Evolutionary conservation across 2,888 invertebrate genomes (phyloP), one percentile per base, ranked within the genome.

Genomic region (Cephus pulcher): DNA sequence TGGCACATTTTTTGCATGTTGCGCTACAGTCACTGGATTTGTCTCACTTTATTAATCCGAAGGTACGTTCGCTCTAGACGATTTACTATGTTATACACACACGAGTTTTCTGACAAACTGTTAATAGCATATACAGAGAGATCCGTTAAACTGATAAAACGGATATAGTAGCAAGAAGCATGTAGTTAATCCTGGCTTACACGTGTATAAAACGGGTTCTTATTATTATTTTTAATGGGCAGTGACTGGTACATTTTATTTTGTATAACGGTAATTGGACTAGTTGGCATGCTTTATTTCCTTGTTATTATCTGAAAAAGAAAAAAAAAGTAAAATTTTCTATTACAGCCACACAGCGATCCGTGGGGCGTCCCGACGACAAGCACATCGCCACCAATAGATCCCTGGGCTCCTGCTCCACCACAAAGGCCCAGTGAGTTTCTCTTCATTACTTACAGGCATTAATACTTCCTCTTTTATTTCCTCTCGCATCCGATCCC

Each of bases 301-400:
- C 23, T 15, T 56, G 23, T 23, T 56, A 56, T 56, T 56, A 2
- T 56, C 1, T 23, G 15, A 23, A 56, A 15, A 12, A 37, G 4
- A 4, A 40, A 56, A 56, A 56, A 23, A 23, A 23, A 23, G 34
- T 6, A 56, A 40, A 0, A 40, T 34, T 33, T 78, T 73, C 32
- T 75, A 77, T 92, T 92, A 73, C 89, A 94, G 84, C 79, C 85
- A n/a, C 89, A 88, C 74, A 92, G 93, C 23, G 95, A 95, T 89
- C 94, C 95, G 79, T 96, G 96, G 96, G 94, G 94, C 81, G 92
- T 91, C 75, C 93, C 93, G 83, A 92, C 92, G 79, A 92, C 93
- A 74, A 89, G 85, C 76, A 84, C 88, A 11, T 90, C 92, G 76
- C 88, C 92, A 11, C 86, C 91, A 32, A 88, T 92, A 73, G 95